Percentiles rank a stretch among this genome's conserved stretches.
Evolutionary conservation across 2,797 vertebrate species (phyloP).

Genomic region (Varecia variegata): DNA sequence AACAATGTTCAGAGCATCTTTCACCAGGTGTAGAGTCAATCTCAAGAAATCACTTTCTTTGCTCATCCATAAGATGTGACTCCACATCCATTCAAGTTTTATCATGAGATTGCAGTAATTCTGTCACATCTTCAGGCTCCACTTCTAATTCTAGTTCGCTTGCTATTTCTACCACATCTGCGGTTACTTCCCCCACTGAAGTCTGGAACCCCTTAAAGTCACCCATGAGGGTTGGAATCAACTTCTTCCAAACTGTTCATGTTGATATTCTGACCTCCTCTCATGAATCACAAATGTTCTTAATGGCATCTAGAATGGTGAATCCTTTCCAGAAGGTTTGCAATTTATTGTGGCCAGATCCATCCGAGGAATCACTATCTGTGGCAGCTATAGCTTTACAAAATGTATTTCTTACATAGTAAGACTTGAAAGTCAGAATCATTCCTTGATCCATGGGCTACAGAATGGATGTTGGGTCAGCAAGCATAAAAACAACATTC

Average conservation of each 20-base stretch:
- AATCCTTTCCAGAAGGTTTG: neutral
- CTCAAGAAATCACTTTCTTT: neutral
- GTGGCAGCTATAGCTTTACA: neutral
- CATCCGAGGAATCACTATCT: neutral
- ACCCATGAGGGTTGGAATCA: neutral
- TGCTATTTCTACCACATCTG: neutral
- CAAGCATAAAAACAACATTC: neutral
- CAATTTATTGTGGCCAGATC: neutral
- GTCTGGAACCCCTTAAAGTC: neutral
- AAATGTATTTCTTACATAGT: neutral
- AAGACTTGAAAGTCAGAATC: neutral
- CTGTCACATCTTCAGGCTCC: neutral
- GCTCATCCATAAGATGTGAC: neutral
- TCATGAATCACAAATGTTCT: neutral
- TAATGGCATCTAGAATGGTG: neutral
- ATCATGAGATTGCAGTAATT: neutral
- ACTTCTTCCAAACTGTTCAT: neutral
- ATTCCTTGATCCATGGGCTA: neutral
- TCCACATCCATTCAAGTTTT: neutral
- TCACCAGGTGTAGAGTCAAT: neutral
- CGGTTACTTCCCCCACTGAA: neutral
- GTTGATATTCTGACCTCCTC: neutral
- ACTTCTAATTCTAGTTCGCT: neutral
- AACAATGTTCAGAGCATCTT: neutral
- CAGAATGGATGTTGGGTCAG: neutral